Conservation (phyloP, 2,888 invertebrate genomes). For the Aquatica leii region DNA sequence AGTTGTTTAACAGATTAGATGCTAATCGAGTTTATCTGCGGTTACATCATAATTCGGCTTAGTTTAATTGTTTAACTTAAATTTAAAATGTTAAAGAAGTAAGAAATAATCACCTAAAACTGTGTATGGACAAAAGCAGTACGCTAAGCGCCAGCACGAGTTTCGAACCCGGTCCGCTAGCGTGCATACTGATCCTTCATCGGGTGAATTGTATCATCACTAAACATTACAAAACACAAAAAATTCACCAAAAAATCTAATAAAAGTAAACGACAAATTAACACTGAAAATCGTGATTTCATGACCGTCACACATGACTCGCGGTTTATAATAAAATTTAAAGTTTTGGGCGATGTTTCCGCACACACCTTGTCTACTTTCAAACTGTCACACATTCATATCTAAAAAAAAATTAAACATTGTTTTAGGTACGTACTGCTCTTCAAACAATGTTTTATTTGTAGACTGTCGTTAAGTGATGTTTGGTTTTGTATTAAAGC, state of each 20-base stretch:
- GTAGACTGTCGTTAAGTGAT: conserved; percentile 26
- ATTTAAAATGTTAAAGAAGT: conserved; percentile 13
- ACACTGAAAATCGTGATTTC: conserved; percentile 17
- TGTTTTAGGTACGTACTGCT: conserved; percentile 21
- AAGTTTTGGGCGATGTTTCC: conserved; percentile 29
- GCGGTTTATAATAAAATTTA: conserved; percentile 26
- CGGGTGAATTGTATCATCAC: conserved; percentile 29
- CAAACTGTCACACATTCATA: conserved; percentile 27
- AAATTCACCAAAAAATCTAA: conserved; percentile 19
- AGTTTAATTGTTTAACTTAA: not conserved
- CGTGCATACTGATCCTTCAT: conserved; percentile 39
- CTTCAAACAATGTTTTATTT: conserved; percentile 35
- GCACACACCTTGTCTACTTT: conserved; percentile 33
- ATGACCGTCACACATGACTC: conserved; percentile 35
- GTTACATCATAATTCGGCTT: not conserved
- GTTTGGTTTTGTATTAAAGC: conserved; percentile 31
- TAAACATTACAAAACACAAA: conserved; percentile 35
- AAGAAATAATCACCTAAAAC: conserved; percentile 40
- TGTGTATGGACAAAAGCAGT: conserved; percentile 41
- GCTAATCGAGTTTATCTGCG: not conserved
- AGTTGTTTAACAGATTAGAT: conserved; percentile 12
- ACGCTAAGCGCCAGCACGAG: conserved; percentile 43
- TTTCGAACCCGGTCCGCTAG: conserved; percentile 38
- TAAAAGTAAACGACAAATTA: conserved; percentile 9
- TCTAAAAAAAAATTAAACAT: conserved; percentile 28